phyloP scores from a whole-genome alignment of 2,113 vertebrate genomes.

The Pavo muticus region DNA sequence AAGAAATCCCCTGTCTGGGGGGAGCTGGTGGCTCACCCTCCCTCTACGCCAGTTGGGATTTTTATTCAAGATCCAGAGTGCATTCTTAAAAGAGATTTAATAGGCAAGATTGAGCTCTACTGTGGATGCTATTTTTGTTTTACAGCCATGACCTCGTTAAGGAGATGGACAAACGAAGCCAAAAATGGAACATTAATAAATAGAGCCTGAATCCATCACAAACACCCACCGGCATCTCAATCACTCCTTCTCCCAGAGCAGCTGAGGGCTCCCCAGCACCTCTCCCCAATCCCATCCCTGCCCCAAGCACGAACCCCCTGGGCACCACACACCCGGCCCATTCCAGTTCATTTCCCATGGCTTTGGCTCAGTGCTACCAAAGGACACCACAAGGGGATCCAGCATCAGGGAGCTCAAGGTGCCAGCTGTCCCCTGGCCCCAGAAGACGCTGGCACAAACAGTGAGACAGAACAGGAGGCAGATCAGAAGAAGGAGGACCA shows the following conservation, averaged over 20 bases:
- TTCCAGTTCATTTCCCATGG: fast-evolving
- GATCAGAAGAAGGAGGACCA: not conserved
- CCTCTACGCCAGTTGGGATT: not conserved
- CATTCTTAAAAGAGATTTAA: not conserved
- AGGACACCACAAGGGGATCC: fast-evolving
- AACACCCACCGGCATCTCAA: not conserved
- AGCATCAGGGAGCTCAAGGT: not conserved
- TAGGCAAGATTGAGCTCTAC: not conserved
- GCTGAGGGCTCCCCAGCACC: not conserved
- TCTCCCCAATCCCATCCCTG: too few species aligned
- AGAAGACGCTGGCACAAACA: not conserved
- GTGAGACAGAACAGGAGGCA: not conserved
- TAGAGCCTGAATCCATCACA: constrained; percentile 1
- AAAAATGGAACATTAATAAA: not conserved
- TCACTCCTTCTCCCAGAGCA: fast-evolving
- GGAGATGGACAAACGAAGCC: constrained; percentile 36
- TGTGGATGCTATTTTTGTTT: constrained; percentile 1
- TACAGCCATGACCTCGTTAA: constrained; percentile 21
- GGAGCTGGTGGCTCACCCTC: not conserved
- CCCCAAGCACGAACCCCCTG: not conserved
- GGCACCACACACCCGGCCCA: fast-evolving
- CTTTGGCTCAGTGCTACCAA: not conserved
- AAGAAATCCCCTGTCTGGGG: not conserved
- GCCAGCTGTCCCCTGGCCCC: not conserved
- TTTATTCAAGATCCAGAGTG: not conserved